A percentile compares a stretch with the other conserved stretches of the same genome.
These are phyloP conservation scores for Corvus hawaiiensis DNA, from an alignment of 2,113 vertebrate genomes.

Conservation along the genomic window DNA sequence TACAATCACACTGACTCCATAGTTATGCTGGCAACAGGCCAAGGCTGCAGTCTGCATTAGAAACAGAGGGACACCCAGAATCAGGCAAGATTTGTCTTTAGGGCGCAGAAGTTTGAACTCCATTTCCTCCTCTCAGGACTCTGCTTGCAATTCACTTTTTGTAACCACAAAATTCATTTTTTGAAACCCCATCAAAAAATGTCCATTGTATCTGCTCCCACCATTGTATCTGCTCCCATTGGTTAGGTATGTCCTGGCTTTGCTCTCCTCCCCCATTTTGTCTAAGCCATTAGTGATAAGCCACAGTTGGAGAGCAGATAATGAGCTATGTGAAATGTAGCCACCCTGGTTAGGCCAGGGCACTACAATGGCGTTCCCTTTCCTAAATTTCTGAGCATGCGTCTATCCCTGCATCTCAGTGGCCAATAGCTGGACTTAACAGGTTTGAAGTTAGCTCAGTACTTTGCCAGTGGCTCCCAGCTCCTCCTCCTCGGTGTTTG, in stretches of 20 bases:
- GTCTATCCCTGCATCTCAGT: neutral
- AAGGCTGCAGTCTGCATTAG: constrained; percentile 72
- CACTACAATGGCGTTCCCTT: neutral
- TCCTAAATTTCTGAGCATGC: neutral
- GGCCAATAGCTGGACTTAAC: neutral
- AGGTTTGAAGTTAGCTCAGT: neutral
- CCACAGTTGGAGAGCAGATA: neutral
- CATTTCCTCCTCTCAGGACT: neutral
- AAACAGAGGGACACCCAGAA: neutral
- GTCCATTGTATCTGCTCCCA: neutral
- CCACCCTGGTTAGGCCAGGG: neutral
- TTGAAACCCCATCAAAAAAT: neutral
- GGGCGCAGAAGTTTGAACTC: neutral
- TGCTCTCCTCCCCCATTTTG: neutral
- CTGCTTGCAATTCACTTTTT: neutral
- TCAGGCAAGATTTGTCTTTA: neutral
- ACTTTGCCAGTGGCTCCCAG: neutral
- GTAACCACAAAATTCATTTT: neutral
- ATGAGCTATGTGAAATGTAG: neutral
- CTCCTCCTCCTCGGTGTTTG: neutral
- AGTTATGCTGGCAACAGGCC: constrained; percentile 68
- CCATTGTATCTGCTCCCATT: neutral
- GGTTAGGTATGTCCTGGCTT: neutral
- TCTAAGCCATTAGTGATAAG: neutral
- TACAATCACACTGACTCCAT: constrained; percentile 76